Percentiles rank a stretch among this genome's conserved stretches.
These are phyloP conservation scores for Daphoenositta chrysoptera DNA, from an alignment of 2,113 vertebrate species.

Conservation along the genomic window DNA sequence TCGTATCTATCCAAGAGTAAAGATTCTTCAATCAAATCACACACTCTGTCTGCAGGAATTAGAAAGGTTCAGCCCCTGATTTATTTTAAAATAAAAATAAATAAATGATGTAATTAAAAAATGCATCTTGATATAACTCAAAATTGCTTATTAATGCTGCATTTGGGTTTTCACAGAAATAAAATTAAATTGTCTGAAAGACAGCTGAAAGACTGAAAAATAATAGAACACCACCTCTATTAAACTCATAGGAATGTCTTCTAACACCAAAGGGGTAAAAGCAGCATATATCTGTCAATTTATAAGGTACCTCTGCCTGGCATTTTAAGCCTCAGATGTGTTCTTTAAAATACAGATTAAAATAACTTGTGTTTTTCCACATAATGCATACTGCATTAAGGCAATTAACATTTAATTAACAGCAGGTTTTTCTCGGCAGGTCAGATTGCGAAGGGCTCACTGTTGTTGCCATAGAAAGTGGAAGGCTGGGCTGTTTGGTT, in stretches of 20 bases:
- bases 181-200: not conserved
- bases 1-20: fast-evolving
- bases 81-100: not conserved
- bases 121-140: not conserved
- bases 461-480: slow-evolving; percentile 68
- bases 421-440: slow-evolving; percentile 79
- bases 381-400: slow-evolving; percentile 74
- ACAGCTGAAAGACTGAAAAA: not conserved
- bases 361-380: slow-evolving; percentile 68
- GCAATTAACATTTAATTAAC: slow-evolving; percentile 92
- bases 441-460: slow-evolving; percentile 74
- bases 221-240: not conserved
- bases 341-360: slow-evolving; percentile 72
- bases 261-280: not conserved
- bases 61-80: not conserved
- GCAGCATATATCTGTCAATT: not conserved
- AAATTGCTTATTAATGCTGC: not conserved
- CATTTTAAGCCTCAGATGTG: slow-evolving; percentile 55
- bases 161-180: slow-evolving; percentile 2
- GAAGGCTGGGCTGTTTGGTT: slow-evolving; percentile 44
- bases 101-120: not conserved
- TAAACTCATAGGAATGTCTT: not conserved
- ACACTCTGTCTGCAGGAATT: not conserved
- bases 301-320: not conserved
- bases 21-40: not conserved